These are phyloP conservation scores for Phrynocephalus guinanensis DNA, from an alignment of 2,797 vertebrate genomes.

Conservation along the genomic window DNA sequence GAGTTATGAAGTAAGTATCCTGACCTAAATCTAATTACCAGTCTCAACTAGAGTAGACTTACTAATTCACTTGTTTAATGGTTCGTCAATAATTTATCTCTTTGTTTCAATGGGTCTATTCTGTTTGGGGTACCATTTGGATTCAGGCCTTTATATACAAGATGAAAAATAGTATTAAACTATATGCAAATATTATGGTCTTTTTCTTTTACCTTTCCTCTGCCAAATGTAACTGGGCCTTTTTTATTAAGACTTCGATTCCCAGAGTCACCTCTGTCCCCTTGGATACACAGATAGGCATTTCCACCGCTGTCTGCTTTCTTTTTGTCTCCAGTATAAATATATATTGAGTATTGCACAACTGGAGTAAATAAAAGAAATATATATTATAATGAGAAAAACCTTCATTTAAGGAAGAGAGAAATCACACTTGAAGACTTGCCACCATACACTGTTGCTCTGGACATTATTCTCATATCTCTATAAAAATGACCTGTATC, in stretches of 20 bases:
- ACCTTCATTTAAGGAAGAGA: background rate
- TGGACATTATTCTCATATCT: background rate
- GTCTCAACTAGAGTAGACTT: too few relatives aligned
- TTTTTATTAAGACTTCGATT: conserved; percentile 66
- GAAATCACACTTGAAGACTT: background rate
- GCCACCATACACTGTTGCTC: conserved; percentile 5
- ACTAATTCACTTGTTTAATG: too few relatives aligned
- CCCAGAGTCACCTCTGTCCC: conserved; percentile 63
- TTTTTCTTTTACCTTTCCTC: conserved; percentile 70
- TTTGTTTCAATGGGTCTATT: too few relatives aligned
- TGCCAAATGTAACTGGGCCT: conserved; percentile 61
- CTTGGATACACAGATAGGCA: conserved; percentile 63
- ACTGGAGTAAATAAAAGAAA: conserved; percentile 60
- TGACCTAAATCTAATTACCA: too few relatives aligned
- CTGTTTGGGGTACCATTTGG: too few relatives aligned
- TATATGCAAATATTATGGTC: background rate
- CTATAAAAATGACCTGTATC: background rate
- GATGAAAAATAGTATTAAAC: background rate
- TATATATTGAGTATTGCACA: conserved; percentile 68
- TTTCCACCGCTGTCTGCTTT: conserved; percentile 64
- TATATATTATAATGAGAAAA: conserved; percentile 26
- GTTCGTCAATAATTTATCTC: too few relatives aligned
- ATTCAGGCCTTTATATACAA: too few relatives aligned
- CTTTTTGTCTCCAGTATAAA: conserved; percentile 69
- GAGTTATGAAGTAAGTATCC: background rate